Conservation (phyloP, 2,113 vertebrate species). For the Colius striatus region DNA sequence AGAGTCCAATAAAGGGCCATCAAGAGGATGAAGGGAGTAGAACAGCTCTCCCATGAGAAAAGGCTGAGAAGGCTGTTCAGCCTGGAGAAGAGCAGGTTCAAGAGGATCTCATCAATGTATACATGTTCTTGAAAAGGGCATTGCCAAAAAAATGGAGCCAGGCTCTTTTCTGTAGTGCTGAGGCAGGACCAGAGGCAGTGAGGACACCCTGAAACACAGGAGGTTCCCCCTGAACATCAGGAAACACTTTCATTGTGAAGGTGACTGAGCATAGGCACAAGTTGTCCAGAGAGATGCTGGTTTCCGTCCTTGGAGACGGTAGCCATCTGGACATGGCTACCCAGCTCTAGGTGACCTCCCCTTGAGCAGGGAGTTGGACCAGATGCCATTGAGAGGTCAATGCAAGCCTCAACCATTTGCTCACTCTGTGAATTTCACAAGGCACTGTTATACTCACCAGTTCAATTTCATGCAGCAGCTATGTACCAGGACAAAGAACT, state of each 20-base stretch:
- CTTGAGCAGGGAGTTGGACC: no score
- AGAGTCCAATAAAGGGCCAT: neutral
- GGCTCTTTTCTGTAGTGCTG: neutral
- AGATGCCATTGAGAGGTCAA: neutral
- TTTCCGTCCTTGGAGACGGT: neutral
- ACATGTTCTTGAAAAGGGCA: neutral
- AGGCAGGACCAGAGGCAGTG: neutral
- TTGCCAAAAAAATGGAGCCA: neutral
- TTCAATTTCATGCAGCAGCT: neutral
- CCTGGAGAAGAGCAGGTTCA: neutral
- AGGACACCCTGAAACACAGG: neutral
- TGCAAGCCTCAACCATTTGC: neutral
- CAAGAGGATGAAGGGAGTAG: no score
- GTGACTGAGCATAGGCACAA: rapidly evolving
- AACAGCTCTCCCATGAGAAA: neutral
- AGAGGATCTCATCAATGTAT: neutral
- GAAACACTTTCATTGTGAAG: neutral
- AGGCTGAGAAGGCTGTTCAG: neutral
- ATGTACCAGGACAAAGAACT: neutral
- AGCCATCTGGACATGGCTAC: rapidly evolving
- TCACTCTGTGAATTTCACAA: neutral
- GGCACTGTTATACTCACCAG: neutral
- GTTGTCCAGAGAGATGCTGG: neutral
- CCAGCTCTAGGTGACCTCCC: neutral
- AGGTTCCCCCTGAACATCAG: neutral